Conservation (phyloP, 2,797 vertebrate genomes). For the Emydoidea blandingii region DNA sequence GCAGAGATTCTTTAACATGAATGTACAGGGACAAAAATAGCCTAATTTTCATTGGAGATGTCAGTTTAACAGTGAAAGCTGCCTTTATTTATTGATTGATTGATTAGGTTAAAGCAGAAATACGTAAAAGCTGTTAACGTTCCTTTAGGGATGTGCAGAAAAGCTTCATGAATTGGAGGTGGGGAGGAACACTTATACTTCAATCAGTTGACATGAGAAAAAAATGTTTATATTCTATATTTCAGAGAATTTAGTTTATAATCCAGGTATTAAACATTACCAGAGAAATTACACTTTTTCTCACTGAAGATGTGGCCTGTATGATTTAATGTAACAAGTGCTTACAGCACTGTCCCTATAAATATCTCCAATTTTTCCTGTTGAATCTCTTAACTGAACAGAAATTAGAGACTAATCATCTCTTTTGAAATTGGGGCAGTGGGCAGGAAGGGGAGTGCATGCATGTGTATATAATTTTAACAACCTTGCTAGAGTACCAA, state of each 20-base stretch:
- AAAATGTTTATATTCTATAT: accelerated
- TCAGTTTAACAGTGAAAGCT: background rate
- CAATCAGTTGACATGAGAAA: accelerated
- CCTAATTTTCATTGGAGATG: background rate
- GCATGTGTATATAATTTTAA: accelerated
- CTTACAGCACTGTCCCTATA: background rate
- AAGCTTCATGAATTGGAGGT: background rate
- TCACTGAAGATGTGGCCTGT: background rate
- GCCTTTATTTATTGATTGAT: background rate
- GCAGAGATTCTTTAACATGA: background rate
- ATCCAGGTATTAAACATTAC: background rate
- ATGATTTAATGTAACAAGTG: constrained; percentile 13
- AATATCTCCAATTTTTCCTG: background rate
- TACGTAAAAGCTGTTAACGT: background rate
- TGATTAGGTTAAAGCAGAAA: background rate
- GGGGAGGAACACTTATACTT: background rate
- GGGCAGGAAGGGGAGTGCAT: background rate
- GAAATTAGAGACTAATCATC: background rate
- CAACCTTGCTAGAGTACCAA: background rate
- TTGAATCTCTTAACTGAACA: background rate
- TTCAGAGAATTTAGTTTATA: background rate
- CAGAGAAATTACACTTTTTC: background rate
- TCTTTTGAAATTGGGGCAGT: background rate
- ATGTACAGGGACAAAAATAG: background rate
- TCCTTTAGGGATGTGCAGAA: background rate